Evolutionary conservation across 2,888 invertebrate species (phyloP).

Genomic region (Agrochola circellaris): DNA sequence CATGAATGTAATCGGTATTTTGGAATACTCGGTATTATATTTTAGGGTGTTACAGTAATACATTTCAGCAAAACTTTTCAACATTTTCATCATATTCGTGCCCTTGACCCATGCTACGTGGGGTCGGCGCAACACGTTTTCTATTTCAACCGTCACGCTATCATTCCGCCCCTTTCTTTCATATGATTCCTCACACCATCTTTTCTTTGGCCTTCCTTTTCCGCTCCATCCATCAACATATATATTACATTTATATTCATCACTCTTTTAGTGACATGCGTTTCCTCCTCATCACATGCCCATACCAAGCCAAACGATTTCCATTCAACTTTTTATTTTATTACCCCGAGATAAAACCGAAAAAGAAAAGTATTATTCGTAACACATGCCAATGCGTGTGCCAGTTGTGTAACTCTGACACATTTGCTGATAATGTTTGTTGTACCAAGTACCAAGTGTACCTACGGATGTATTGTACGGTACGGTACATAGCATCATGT

Average conservation of each 20-base stretch:
- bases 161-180: too few species aligned
- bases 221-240: too few species aligned
- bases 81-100: not conserved
- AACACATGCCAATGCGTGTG: constrained; percentile 32
- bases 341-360: constrained; percentile 3
- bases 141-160: too few species aligned
- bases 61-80: constrained; percentile 2
- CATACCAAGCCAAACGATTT: too few species aligned
- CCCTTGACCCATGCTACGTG: too few species aligned
- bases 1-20: not conserved
- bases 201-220: too few species aligned
- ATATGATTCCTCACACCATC: too few species aligned
- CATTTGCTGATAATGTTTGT: constrained; percentile 27
- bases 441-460: constrained; percentile 6
- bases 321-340: not conserved
- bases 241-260: too few species aligned
- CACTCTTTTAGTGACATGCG: too few species aligned
- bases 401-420: constrained; percentile 31
- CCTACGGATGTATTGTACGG: not conserved
- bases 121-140: too few species aligned
- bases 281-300: too few species aligned
- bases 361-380: not conserved
- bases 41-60: constrained; percentile 7
- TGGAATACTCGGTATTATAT: not conserved
- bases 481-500: constrained; percentile 22